Evolutionary conservation across 2,888 invertebrate genomes (phyloP).

Genomic region (Heliconius ismenius): DNA sequence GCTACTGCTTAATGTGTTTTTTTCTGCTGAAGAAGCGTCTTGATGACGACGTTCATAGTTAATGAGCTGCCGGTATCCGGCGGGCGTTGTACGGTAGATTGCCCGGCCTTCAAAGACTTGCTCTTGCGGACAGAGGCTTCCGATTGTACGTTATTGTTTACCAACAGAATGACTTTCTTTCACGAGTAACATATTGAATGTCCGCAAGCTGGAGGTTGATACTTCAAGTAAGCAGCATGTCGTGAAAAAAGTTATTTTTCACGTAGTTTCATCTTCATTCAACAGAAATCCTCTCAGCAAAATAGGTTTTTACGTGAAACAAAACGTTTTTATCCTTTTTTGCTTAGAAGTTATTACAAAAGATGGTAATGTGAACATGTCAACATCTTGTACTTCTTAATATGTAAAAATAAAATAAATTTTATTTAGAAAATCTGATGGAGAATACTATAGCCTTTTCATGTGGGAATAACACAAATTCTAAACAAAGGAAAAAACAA

Average conservation of each 20-base stretch:
- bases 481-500: too few species aligned
- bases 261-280: conserved; percentile 49
- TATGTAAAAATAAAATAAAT: background rate
- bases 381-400: background rate
- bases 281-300: conserved; percentile 52
- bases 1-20: conserved; percentile 75
- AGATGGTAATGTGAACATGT: background rate
- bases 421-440: too few species aligned
- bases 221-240: conserved; percentile 33
- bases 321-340: conserved; percentile 14
- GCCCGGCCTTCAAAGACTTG: conserved; percentile 70
- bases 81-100: conserved; percentile 74
- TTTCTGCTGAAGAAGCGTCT: conserved; percentile 76
- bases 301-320: conserved; percentile 55
- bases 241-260: conserved; percentile 32
- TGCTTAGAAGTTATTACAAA: background rate
- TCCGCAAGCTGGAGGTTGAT: conserved; percentile 30
- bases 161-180: conserved; percentile 75
- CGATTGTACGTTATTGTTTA: conserved; percentile 77
- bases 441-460: too few species aligned
- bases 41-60: conserved; percentile 81
- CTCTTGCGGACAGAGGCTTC: conserved; percentile 72
- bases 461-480: too few species aligned
- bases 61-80: conserved; percentile 79
- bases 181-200: conserved; percentile 53